Evolutionary conservation across 2,888 invertebrate genomes (phyloP), one percentile per base, ranked within the genome.

Genomic region (Neocrepidodera transversa): DNA sequence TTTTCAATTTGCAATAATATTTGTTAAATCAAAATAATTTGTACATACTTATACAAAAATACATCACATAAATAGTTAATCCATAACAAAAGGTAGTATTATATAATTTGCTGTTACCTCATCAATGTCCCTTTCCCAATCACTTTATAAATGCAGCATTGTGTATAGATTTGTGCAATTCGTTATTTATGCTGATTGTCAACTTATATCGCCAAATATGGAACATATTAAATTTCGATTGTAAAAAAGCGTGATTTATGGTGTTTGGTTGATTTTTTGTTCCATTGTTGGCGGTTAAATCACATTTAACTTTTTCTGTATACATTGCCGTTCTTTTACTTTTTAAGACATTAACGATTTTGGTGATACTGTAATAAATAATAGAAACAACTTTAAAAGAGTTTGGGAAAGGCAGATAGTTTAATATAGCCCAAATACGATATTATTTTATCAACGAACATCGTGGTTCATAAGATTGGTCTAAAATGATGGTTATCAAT

Each of bases 101-200:
- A 20, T 38, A 52, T 49, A 59, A 49, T 30, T 59, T 18, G 50
- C 54, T 54, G 59, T 59, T 60, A 60, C 60, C 60, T 55, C 60
- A 60, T 55, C 28, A 43, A 50, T 42, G 45, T 45, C 32, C 11
- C 42, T 49, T 51, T 49, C 49, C 26, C 53, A 54, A 38, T 54
- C 43, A 54, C 54, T 54, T 49, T 38, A 54, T 59, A 59, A 16
- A 13, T 40, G 47, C 59, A 53, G 50, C 54, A 54, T 48, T 43
- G 35, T 42, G 54, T 50, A 49, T 50, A 49, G 32, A 59, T 17
- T 36, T 26, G 59, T 59, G 50, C 49, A 59, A 59, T 59, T 47
- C 23, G 16, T n/a, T 47, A 13, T 16, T 48, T 28, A 18, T 52
- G 42, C 56, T 50, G 48, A 49, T 56, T 40, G 40, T 40, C 16